Evolutionary conservation across 2,113 vertebrate genomes (phyloP), one percentile per base, ranked within the genome.

Genomic region (Hydrolagus affinis): DNA sequence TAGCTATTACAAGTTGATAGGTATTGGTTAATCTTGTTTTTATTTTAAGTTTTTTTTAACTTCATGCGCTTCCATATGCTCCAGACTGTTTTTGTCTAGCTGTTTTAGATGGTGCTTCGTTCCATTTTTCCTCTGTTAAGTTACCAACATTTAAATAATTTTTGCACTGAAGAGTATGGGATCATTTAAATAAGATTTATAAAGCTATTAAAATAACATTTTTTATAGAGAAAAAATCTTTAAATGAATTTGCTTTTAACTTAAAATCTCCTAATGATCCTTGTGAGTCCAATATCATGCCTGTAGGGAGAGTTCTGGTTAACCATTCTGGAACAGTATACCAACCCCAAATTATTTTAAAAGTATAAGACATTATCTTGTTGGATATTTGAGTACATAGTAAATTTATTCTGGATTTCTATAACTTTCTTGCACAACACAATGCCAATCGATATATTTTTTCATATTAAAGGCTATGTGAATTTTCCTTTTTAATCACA

Each of bases 401-500:
- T 80, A 62, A 12, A 25, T 64, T 60, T 80, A 14, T 12, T 25
- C 75, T 60, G 57, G 15, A n/a, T 80, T 80, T 80, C 76, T 9
- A 8, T 8, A 15, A 80, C 60, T 80, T 62, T 83, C 62, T n/a
- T 83, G 77, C 30, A 30, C 77, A 4, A 9, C 21, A 83, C 11
- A 11, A 17, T 83, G 78, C 15, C 44, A 44, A 44, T 44, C 6
- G 44, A 66, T 66, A 62, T 66, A 25, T 75, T 75, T 75, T 15
- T 80, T 15, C 15, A 62, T 60, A 64, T 83, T 83, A 64, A 83
- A 68, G 62, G 25, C 62, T 57, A 9, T 75, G 66, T 66, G 15
- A 66, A 83, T 83, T 83, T 83, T 80, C 32, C 14, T 85, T 72
- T 86, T 91, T 85, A 86, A 85, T 89, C 89, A 86, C 88, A 99